These are phyloP conservation scores for Neodiprion fabricii DNA, from an alignment of 1,140 invertebrate species.

Conservation along the genomic window DNA sequence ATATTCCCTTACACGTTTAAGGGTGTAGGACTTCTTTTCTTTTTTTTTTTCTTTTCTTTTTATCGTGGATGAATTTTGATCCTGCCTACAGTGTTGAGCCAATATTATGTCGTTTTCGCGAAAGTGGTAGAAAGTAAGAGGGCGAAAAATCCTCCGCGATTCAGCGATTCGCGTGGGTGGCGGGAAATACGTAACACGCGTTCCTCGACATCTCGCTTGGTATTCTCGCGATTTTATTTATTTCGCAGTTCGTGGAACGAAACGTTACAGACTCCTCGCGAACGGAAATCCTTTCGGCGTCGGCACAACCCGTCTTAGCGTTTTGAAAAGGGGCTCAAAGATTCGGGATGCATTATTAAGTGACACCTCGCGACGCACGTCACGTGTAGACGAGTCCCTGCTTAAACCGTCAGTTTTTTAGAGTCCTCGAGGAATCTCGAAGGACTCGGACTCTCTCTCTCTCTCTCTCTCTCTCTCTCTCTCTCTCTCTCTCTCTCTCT, in stretches of 20 bases:
- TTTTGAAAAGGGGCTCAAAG: background rate
- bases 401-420: background rate
- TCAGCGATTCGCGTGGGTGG: background rate
- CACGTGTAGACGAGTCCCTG: background rate
- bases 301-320: background rate
- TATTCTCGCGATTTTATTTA: background rate
- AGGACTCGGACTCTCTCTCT: background rate
- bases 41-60: too few species aligned
- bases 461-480: too few species aligned
- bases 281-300: too few species aligned
- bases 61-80: too few species aligned
- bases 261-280: too few species aligned
- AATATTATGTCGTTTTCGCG: background rate
- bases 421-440: background rate
- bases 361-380: background rate
- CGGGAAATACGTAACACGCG: too few species aligned
- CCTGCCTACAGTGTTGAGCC: too few species aligned
- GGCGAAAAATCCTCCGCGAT: constrained; percentile 27
- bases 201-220: background rate
- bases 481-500: too few species aligned
- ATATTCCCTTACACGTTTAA: too few species aligned
- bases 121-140: background rate
- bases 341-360: background rate
- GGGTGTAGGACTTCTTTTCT: too few species aligned
- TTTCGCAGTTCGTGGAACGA: background rate